These are phyloP conservation scores for Hydrotaea diabolus DNA, from an alignment of 2,888 invertebrate genomes.

Conservation along the genomic window DNA sequence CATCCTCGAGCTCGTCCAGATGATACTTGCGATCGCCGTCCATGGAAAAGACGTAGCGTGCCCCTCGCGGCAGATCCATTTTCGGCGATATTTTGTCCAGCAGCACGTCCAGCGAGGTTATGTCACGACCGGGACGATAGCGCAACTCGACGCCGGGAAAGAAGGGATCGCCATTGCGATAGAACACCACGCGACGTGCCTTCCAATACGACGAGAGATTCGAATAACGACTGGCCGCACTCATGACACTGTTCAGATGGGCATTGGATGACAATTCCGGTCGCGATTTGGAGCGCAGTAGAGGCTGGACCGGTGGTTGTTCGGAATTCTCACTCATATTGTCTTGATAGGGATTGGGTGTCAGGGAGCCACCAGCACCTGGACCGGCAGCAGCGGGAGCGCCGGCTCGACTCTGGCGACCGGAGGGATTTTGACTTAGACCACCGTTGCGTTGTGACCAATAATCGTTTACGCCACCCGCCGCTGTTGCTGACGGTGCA, in stretches of 20 bases:
- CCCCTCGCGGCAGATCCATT: slow-evolving; percentile 93
- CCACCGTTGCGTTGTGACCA: slow-evolving; percentile 76
- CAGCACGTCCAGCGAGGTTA: slow-evolving; percentile 91
- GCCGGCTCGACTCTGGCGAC: slow-evolving; percentile 57
- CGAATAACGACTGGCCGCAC: slow-evolving; percentile 85
- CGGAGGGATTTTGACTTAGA: slow-evolving; percentile 61
- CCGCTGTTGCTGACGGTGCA: slow-evolving; percentile 67
- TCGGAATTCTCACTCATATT: slow-evolving; percentile 84
- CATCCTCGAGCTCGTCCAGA: slow-evolving; percentile 93
- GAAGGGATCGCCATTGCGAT: slow-evolving; percentile 96
- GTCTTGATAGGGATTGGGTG: slow-evolving; percentile 81
- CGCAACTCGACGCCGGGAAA: slow-evolving; percentile 93
- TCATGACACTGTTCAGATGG: slow-evolving; percentile 76
- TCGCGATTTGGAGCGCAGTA: slow-evolving; percentile 80
- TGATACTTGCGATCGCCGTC: slow-evolving; percentile 93
- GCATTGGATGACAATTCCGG: slow-evolving; percentile 77
- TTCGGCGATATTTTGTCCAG: slow-evolving; percentile 93
- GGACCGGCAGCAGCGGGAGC: slow-evolving; percentile 50
- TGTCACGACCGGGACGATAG: slow-evolving; percentile 93
- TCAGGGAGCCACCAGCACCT: slow-evolving; percentile 69
- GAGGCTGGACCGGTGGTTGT: slow-evolving; percentile 79
- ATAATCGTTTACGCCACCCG: slow-evolving; percentile 69
- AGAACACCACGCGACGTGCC: slow-evolving; percentile 92
- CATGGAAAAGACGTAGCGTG: slow-evolving; percentile 94
- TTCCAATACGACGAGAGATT: slow-evolving; percentile 94